Percentiles rank a stretch among this genome's conserved stretches.
These are phyloP conservation scores for Pyrocoelia pectoralis DNA, from an alignment of 2,888 invertebrate species.

Conservation along the genomic window DNA sequence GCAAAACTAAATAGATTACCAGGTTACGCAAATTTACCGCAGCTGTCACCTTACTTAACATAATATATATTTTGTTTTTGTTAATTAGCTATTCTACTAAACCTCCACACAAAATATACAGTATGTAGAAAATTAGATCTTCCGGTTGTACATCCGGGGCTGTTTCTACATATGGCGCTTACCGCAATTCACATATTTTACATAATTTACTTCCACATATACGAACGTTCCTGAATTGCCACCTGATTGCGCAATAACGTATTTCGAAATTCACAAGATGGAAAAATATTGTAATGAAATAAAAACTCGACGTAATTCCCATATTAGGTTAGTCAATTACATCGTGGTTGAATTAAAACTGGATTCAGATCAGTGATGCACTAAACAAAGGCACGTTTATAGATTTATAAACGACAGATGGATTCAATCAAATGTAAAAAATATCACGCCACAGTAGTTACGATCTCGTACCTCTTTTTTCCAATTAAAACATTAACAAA, in stretches of 20 bases:
- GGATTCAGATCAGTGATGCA: background rate
- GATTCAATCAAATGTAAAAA: background rate
- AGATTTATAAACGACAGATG: background rate
- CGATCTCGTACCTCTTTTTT: background rate
- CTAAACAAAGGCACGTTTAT: background rate
- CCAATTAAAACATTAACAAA: no score
- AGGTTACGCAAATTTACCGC: background rate
- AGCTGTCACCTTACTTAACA: background rate
- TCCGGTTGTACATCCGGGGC: background rate
- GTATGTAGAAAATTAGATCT: background rate
- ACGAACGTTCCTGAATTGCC: background rate
- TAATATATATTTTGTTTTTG: background rate
- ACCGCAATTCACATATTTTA: background rate
- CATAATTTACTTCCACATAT: background rate
- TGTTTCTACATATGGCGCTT: slow-evolving; percentile 1
- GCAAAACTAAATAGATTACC: background rate
- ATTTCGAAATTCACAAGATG: no score
- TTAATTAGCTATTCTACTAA: background rate
- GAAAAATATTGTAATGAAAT: no score
- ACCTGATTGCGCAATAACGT: no score
- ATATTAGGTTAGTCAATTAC: background rate
- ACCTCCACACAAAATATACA: background rate
- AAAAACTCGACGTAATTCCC: no score
- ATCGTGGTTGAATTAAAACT: background rate
- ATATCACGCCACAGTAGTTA: background rate